Base-by-base conservation (phyloP, 92 coral and sea anemone species). In the Scolanthus callimorphus region DNA sequence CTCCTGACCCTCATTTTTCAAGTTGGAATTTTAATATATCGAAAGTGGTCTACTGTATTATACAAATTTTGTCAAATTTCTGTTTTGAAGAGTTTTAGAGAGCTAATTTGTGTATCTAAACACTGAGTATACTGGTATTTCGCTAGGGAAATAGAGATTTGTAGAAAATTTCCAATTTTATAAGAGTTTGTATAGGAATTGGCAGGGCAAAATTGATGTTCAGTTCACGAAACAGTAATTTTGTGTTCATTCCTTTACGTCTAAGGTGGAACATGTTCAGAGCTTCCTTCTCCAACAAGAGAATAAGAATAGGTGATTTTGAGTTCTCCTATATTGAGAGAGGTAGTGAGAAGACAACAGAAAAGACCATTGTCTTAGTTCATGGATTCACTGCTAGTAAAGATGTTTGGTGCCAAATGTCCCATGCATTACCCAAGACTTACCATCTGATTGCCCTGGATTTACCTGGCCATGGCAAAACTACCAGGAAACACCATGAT, bases 401-500 rank as follows among this genome's bases (percentile, higher is more conserved):
- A 52, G 92, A 75, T 41, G 64, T 67, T 6, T 92, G 85, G 90
- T 80, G 89, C 53, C 76, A 71, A 17, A 54, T 88, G 71, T 76
- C 85, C 0, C 31, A 64, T 41, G 82, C 65, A 1, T 25, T 92
- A 17, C 98, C 98, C 20, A 55, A 30, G 54, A 53, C 90, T 4
- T 65, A 54, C 23, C 96, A 92, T 45, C 39, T 92, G 21, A 59
- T 92, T 34, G 85, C 91, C 1, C 38, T 92, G 9, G 98, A 92
- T 50, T 79, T 92, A 4, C 98, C 98, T 29, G 98, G 98, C 17
- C 98, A 92, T 74, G 98, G 98, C 17, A 72, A 84, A n/a, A 80
- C 84, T 10, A 87, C 95, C 15, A 75, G 95, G 17, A 89, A 81
- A 41, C 84, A 85, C 51, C 83, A 77, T 30, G 98, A 85, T 37